Percentiles rank a stretch among this genome's conserved stretches.
phyloP scores from a whole-genome alignment of 2,797 vertebrate species.

The Trachurus trachurus region DNA sequence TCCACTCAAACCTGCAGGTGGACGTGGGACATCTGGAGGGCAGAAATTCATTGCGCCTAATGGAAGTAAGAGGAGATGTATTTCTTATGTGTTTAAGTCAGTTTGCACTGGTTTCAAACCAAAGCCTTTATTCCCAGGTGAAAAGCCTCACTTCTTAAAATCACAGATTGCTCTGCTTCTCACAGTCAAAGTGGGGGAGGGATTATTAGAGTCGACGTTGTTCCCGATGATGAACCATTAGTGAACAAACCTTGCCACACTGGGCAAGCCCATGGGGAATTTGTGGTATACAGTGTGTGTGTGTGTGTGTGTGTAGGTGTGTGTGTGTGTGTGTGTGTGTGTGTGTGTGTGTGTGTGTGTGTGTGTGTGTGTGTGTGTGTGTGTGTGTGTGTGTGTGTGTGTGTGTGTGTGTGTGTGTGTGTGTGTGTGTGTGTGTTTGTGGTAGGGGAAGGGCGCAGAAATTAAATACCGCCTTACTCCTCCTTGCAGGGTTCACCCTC shows the following conservation, averaged over 20 bases:
- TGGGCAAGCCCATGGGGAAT: slow-evolving; percentile 38
- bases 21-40: slow-evolving; percentile 57
- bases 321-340: slow-evolving; percentile 46
- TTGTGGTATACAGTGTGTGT: slow-evolving; percentile 52
- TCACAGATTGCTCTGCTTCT: slow-evolving; percentile 6
- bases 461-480: slow-evolving; percentile 72
- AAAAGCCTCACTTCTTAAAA: neutral
- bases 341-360: slow-evolving; percentile 46
- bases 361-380: slow-evolving; percentile 46
- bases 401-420: slow-evolving; percentile 40
- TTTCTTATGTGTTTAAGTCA: slow-evolving; percentile 17
- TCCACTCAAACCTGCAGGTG: slow-evolving; percentile 57
- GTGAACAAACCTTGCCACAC: slow-evolving; percentile 45
- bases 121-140: slow-evolving; percentile 5
- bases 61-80: slow-evolving; percentile 15
- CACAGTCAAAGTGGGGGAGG: slow-evolving; percentile 9
- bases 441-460: slow-evolving; percentile 57
- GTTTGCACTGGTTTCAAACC: slow-evolving; percentile 23
- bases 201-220: slow-evolving; percentile 38
- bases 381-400: slow-evolving; percentile 46
- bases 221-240: slow-evolving; percentile 52
- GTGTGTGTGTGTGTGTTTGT: slow-evolving; percentile 48
- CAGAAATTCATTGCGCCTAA: slow-evolving; percentile 23
- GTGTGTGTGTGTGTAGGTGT: slow-evolving; percentile 45
- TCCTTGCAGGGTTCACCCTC: slow-evolving; percentile 72